A percentile compares a stretch with the other conserved stretches of the same genome.
phyloP scores from a whole-genome alignment of 1,140 invertebrate genomes.

The Caenorhabditis latens region DNA sequence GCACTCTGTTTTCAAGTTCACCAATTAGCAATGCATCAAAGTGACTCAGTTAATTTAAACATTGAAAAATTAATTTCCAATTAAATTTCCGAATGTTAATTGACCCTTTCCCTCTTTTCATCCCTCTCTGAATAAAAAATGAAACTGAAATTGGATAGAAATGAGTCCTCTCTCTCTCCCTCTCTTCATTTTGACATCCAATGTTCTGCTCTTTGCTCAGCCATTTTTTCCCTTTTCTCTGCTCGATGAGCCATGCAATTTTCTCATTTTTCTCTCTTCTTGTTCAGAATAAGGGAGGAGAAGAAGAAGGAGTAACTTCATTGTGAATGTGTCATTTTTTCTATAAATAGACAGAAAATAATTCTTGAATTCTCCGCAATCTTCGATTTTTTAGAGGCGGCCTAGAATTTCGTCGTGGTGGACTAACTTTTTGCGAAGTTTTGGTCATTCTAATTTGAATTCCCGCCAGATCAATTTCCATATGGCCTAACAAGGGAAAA shows the following conservation, averaged over 20 bases:
- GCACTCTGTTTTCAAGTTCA: too few relatives aligned
- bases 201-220: conserved; percentile 22
- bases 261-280: conserved; percentile 7
- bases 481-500: too few relatives aligned
- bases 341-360: not conserved
- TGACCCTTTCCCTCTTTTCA: not conserved
- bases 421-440: too few relatives aligned
- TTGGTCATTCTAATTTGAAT: too few relatives aligned
- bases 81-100: not conserved
- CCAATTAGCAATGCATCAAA: not conserved
- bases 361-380: not conserved
- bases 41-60: not conserved
- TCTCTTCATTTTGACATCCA: not conserved
- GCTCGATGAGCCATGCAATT: conserved; percentile 36
- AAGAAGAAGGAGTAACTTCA: conserved; percentile 8
- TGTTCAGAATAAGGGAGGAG: not conserved
- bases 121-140: conserved; percentile 1
- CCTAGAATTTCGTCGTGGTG: not conserved
- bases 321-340: not conserved
- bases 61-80: conserved; percentile 22
- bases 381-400: not conserved
- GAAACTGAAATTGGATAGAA: not conserved
- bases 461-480: too few relatives aligned
- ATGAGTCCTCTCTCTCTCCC: not conserved
- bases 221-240: conserved; percentile 10